Base-by-base conservation (phyloP, 2,113 vertebrate species). In the Herpetotheres cachinnans region DNA sequence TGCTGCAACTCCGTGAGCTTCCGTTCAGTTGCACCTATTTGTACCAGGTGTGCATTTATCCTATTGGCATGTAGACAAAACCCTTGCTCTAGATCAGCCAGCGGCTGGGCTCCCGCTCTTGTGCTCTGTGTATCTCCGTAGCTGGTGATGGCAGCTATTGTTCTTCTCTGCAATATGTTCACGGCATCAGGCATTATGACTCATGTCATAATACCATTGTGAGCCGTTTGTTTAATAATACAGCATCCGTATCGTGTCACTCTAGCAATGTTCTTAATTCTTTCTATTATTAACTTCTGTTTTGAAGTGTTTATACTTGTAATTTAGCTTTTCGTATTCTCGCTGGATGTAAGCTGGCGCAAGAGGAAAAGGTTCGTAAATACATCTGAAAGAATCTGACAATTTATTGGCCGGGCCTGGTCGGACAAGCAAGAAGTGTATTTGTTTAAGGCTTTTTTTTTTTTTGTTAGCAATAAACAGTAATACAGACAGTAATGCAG, bases 181-280 rank as follows among this genome's bases (percentile, higher is more conserved):
- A 18, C 0, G 0, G 84, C 84, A 96, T 90, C 84, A 85, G 94
- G 93, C 70, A n/a, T 82, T 91, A 76, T 96, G 96, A 96, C 32
- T 96, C 89, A 86, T 85, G 84, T 95, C 91, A 80, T 85, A 93
- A 95, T 70, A 95, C 91, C 89, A 55, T 73, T 91, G 94, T 95
- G 91, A 95, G 62, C 74, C 6, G 2, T 94, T 97, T 94, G 77
- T 96, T 97, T 97, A 95, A 89, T 88, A 96, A 70, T 95, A 91
- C 78, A 70, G 74, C 62, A 88, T 93, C 94, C 27, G 3, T 83
- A 81, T 94, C 38, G 0, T 96, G 86, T 95, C 89, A 63, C 42
- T 95, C 46, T 66, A 91, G 78, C 26, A 62, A 42, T 69, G 56
- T 78, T 87, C 89, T 83, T 95, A 82, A 87, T 87, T 94, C 87